Percentiles rank a stretch among this genome's conserved stretches.
These are phyloP conservation scores for Sebastes diaconus DNA, from an alignment of 2,797 vertebrate genomes.

Conservation along the genomic window DNA sequence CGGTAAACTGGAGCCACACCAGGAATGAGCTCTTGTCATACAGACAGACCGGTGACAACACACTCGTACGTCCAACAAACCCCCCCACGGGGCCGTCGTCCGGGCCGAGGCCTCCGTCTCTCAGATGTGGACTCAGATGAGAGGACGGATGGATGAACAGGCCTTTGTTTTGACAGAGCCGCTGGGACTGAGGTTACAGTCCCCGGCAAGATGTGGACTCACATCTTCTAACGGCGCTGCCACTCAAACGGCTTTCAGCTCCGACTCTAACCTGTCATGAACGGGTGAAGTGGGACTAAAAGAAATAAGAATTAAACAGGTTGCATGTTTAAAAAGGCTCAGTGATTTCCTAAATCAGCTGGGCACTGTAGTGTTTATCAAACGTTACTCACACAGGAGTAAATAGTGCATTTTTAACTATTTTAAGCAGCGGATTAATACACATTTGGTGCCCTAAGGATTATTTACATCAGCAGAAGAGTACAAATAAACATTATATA, in stretches of 20 bases:
- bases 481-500: not conserved
- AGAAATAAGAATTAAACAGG: not conserved
- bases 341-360: not conserved
- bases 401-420: not conserved
- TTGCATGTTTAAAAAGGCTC: not conserved
- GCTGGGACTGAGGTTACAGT: conserved; percentile 51
- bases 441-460: not conserved
- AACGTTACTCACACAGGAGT: not conserved
- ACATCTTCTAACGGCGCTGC: conserved; percentile 45
- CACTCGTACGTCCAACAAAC: not conserved
- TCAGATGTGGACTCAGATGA: conserved; percentile 70
- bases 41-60: conserved; percentile 45
- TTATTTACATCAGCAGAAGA: not conserved
- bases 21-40: not conserved
- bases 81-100: conserved; percentile 1
- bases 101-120: conserved; percentile 23
- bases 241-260: conserved; percentile 24
- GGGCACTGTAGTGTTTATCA: not conserved
- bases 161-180: conserved; percentile 67
- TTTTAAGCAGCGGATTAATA: not conserved
- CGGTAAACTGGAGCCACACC: conserved; percentile 1
- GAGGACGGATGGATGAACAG: conserved; percentile 63
- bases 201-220: conserved; percentile 40
- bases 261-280: no score
- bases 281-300: no score